Base-by-base conservation (phyloP, 1,140 invertebrate genomes). In the Drosophila melanogaster region DNA sequence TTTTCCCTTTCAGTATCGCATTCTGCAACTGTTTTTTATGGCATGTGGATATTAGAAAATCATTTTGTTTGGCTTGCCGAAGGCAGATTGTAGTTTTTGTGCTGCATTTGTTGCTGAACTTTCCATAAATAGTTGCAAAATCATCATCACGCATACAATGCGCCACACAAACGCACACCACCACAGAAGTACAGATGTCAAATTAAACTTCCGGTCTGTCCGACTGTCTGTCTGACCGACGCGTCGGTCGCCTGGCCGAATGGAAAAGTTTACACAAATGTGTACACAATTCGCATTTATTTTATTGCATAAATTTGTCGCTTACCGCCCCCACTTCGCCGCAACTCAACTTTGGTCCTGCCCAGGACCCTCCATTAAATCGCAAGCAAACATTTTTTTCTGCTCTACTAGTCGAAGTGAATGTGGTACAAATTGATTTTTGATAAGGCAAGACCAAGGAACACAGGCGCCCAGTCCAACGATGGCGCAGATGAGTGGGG, bases 1-100 rank as follows among this genome's bases (percentile, higher is more conserved):
- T 26, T 69, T 26, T 4, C 65, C 46, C 24, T 53, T 46, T 57
- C 37, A 43, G 61, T 74, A 58, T 53, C 15, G 47, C 26, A 47
- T 38, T 51, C 38, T 33, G 22, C 26, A 53, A 51, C 43, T 56
- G 44, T 56, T 60, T 72, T 79, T 80, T 80, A 85, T 69, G 55
- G 59, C 35, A 77, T 79, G 83, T 87, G 83, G 83, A 87, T 79
- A 87, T 87, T 87, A 87, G 79, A 87, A 87, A 87, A 87, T 87
- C 71, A 87, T 87, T 86, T 77, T 58, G 47, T 81, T 26, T 79
- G 61, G 57, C 70, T 79, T 78, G 58, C 51, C 51, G 46, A 78
- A 57, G 47, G 24, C 54, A 47, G 30, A 11, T 33, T n/a, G 22
- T 26, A n/a, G 44, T 57, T 33, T 74, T 70, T 64, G 40, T 33